A percentile compares a stretch with the other conserved stretches of the same genome.
Conservation (phyloP, 2,888 invertebrate genomes). For the Polyommatus iphigenia region DNA sequence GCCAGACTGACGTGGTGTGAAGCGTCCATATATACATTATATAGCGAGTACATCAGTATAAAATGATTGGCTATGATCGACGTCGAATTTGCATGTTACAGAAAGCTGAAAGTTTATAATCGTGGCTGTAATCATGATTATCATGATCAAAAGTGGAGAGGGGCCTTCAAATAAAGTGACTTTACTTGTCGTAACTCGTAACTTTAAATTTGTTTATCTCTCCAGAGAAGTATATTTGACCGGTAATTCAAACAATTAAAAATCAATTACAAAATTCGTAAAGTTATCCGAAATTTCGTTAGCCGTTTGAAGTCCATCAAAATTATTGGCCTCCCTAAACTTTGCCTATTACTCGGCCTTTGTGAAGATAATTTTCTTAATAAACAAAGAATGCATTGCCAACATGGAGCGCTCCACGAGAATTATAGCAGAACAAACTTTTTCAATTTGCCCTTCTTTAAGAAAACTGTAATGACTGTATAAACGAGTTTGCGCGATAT, state of each 20-base stretch:
- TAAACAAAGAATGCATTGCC: constrained; percentile 41
- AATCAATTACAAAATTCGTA: constrained; percentile 7
- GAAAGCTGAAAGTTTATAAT: too few relatives aligned
- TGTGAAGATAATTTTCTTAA: constrained; percentile 42
- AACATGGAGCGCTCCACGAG: constrained; percentile 40
- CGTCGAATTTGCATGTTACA: too few relatives aligned
- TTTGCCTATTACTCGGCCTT: constrained; percentile 42
- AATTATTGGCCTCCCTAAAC: constrained; percentile 39
- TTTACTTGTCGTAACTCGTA: background rate
- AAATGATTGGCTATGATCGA: too few relatives aligned
- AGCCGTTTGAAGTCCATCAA: constrained; percentile 34
- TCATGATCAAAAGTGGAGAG: background rate
- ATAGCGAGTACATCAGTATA: too few relatives aligned
- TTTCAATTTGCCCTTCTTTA: constrained; percentile 59
- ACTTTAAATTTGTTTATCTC: constrained; percentile 7
- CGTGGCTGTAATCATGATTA: background rate
- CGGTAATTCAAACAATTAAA: constrained; percentile 10
- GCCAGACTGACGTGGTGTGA: too few relatives aligned
- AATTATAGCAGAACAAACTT: constrained; percentile 58
- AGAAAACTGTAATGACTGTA: constrained; percentile 51
- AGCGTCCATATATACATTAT: too few relatives aligned
- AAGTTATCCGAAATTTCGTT: constrained; percentile 28
- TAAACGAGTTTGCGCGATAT: constrained; percentile 59
- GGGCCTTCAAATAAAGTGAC: background rate
- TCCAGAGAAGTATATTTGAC: background rate